Evolutionary conservation across 2,888 invertebrate genomes (phyloP).

Genomic region (Bugulina stolonifera): DNA sequence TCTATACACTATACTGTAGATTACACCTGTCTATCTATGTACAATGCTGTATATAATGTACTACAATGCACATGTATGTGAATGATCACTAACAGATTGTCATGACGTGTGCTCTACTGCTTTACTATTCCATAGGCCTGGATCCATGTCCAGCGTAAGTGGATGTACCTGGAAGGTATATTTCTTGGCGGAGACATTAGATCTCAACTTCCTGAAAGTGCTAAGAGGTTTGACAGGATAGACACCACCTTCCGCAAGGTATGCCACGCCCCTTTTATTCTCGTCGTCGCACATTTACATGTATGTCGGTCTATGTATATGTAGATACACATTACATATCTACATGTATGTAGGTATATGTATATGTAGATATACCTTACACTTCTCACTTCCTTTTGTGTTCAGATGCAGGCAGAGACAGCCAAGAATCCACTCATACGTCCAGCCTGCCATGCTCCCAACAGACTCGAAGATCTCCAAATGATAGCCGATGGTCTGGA

Average conservation of each 20-base stretch:
- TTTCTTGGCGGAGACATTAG: conserved; percentile 29
- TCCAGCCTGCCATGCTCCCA: conserved; percentile 26
- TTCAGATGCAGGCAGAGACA: conserved; percentile 29
- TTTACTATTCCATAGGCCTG: conserved; percentile 26
- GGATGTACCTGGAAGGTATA: conserved; percentile 30
- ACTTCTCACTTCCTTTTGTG: neutral
- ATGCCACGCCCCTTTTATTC: too few relatives aligned
- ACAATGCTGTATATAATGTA: neutral
- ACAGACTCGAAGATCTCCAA: conserved; percentile 26
- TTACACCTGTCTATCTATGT: neutral
- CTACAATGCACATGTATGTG: too few relatives aligned
- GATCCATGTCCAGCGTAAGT: conserved; percentile 29
- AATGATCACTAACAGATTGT: too few relatives aligned
- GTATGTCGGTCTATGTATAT: neutral
- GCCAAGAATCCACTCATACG: conserved; percentile 18
- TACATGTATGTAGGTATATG: neutral
- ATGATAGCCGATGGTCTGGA: conserved; percentile 28
- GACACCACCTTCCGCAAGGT: conserved; percentile 28
- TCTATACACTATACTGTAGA: neutral
- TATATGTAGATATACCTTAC: neutral
- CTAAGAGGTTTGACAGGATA: conserved; percentile 28
- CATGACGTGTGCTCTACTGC: too few relatives aligned
- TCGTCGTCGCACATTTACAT: neutral
- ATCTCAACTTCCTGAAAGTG: conserved; percentile 28
- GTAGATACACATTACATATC: neutral